Conservation (phyloP, 23 tunicate genomes). For the Clavelina lepadiformis region DNA sequence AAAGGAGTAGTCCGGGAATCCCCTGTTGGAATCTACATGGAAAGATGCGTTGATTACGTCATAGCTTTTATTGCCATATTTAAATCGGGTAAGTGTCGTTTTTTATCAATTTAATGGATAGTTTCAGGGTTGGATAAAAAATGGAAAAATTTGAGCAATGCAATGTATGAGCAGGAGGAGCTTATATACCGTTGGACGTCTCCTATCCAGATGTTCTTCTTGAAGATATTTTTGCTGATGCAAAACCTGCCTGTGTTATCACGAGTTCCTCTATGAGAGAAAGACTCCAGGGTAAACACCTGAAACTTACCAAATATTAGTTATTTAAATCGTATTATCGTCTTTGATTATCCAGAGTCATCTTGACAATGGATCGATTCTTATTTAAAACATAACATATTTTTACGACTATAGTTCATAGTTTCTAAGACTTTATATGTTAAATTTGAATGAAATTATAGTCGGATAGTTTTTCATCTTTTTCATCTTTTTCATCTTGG, state of each 20-base stretch:
- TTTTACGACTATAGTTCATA: neutral
- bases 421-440: no score
- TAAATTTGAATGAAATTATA: no score
- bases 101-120: neutral
- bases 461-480: no score
- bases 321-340: neutral
- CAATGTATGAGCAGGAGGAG: slow-evolving; percentile 78
- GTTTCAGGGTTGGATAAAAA: neutral
- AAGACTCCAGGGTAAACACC: slow-evolving; percentile 15
- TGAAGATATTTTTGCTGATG: slow-evolving; percentile 61
- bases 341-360: no score
- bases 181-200: slow-evolving; percentile 86
- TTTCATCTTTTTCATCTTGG: no score
- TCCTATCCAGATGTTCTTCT: slow-evolving; percentile 60
- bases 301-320: neutral
- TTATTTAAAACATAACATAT: no score
- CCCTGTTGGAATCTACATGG: slow-evolving; percentile 88
- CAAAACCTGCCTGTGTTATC: slow-evolving; percentile 74
- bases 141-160: no score
- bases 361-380: no score
- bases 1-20: slow-evolving; percentile 46
- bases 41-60: slow-evolving; percentile 74
- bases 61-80: slow-evolving; percentile 80
- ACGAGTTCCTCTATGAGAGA: slow-evolving; percentile 22
- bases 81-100: slow-evolving; percentile 71